Base-by-base conservation (phyloP, 2,888 invertebrate genomes). In the Esperia sulphurella region DNA sequence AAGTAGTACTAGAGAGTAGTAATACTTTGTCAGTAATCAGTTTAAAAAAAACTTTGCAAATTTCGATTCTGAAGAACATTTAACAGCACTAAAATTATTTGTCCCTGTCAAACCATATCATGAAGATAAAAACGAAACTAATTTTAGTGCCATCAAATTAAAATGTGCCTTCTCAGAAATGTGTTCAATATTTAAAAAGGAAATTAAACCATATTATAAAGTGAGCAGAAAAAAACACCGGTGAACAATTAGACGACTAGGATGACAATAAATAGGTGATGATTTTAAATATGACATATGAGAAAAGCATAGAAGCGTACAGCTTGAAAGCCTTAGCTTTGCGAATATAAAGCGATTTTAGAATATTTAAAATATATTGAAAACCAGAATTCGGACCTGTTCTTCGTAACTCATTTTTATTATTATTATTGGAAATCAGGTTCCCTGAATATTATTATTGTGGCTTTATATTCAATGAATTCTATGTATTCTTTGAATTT, bases 291-390 rank as follows among this genome's bases (percentile, higher is more conserved):
- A 59, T 64, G 59, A 69, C 68, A 75, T 81, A 85, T 86, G 86
- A 88, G 85, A 84, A 78, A 87, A 88, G 88, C 88, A 68, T 68
- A 53, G 55, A 83, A 83, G 84, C 84, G 69, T 59, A 59, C 63
- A 64, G 79, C 78, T 70, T 68, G 61, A 57, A 76, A 83, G 83
- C 83, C 63, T 58, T 68, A 79, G 74, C 57, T 46, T 66, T 67
- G 75, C 71, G 58, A 63, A 70, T 73, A 76, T 68, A 65, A 75
- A 78, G 77, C 75, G 41, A 48, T 10, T 57, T 46, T 47, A 21
- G 21, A 21, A 21, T 21, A 21, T 21, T 21, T 21, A 3, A 21
- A 21, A 21, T 21, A 21, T 49, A 38, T 50, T 21, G 0, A 21
- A 12, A 41, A 41, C 29, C 29, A 42, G 41, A 12, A 13, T 29